These are phyloP conservation scores for Eufriesea mexicana DNA, from an alignment of 1,140 invertebrate species.

Conservation along the genomic window DNA sequence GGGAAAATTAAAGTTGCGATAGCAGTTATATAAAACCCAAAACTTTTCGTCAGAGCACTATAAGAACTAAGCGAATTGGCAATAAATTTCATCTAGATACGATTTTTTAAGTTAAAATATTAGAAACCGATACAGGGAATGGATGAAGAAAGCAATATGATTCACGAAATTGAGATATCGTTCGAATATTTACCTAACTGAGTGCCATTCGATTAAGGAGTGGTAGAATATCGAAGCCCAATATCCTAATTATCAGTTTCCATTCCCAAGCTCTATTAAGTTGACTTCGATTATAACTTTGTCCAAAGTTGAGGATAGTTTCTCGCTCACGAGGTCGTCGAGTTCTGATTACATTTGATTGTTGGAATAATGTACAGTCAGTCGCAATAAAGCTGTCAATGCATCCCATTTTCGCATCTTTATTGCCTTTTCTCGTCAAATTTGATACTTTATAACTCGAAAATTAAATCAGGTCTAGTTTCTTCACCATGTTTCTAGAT, in stretches of 20 bases:
- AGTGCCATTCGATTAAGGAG: constrained; percentile 46
- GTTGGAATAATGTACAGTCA: constrained; percentile 51
- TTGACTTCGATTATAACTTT: constrained; percentile 76
- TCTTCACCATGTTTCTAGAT: background rate
- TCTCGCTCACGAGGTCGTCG: constrained; percentile 24
- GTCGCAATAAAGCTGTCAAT: constrained; percentile 14
- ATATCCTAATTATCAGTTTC: constrained; percentile 73
- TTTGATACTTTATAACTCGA: background rate
- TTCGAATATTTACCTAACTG: constrained; percentile 51
- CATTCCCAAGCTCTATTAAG: constrained; percentile 71
- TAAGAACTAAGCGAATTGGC: too few relatives aligned
- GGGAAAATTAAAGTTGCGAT: background rate
- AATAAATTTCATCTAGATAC: too few relatives aligned
- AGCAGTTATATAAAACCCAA: background rate
- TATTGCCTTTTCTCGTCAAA: background rate
- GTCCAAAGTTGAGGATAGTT: constrained; percentile 69
- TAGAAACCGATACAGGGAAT: too few relatives aligned
- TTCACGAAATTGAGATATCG: background rate
- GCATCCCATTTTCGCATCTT: background rate
- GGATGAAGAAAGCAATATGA: background rate
- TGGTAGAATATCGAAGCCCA: constrained; percentile 41
- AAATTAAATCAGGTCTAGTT: background rate
- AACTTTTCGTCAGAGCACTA: background rate
- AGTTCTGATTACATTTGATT: constrained; percentile 60
- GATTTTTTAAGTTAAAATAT: background rate